These are phyloP conservation scores for Prietella phreatophila DNA, from an alignment of 2,113 vertebrate genomes.

Conservation along the genomic window DNA sequence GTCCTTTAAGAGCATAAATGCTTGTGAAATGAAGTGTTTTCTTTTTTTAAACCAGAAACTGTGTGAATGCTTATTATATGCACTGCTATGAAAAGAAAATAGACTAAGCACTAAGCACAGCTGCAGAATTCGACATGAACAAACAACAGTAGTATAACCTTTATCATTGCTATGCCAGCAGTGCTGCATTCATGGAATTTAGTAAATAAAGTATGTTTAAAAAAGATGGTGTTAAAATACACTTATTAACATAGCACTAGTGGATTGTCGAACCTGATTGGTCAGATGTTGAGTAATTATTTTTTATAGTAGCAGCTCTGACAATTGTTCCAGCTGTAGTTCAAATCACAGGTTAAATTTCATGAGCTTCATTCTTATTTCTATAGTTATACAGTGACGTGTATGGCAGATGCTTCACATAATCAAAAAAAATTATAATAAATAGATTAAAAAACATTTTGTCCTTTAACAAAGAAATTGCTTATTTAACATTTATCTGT, in stretches of 20 bases:
- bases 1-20: neutral
- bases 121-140: neutral
- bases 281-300: neutral
- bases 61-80: neutral
- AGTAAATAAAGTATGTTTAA: conserved; percentile 58
- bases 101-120: neutral
- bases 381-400: conserved; percentile 9
- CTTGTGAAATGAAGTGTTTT: neutral
- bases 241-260: conserved; percentile 16
- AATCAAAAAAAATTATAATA: neutral
- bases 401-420: neutral
- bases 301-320: neutral
- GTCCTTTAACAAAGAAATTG: neutral
- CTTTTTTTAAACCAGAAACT: neutral
- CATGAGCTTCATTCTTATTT: neutral
- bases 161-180: conserved; percentile 55
- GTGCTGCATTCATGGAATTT: conserved; percentile 68
- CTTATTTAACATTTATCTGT: neutral
- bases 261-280: neutral
- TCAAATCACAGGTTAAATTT: neutral
- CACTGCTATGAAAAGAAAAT: neutral
- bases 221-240: conserved; percentile 64
- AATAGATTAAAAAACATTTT: neutral
- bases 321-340: neutral
- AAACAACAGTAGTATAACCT: conserved; percentile 40